These are phyloP conservation scores for Xiphias gladius DNA, from an alignment of 2,113 vertebrate genomes.

Conservation along the genomic window DNA sequence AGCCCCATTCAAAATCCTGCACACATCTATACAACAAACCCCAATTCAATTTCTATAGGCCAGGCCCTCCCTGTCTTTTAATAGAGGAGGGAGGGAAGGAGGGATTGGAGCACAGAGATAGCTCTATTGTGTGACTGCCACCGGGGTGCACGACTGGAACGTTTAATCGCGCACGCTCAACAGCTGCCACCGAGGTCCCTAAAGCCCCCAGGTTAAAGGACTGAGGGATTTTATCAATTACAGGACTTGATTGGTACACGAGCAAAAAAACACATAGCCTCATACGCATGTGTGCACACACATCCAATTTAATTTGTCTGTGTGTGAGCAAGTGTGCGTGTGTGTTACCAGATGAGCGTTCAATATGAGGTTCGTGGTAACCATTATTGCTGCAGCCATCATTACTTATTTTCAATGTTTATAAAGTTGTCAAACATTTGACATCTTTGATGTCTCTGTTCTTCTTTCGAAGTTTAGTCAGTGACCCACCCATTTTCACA, in stretches of 20 bases:
- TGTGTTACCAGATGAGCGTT: conserved; percentile 19
- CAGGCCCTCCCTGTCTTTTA: conserved; percentile 64
- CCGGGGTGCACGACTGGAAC: conserved; percentile 71
- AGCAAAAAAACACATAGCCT: conserved; percentile 48
- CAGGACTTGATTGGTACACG: conserved; percentile 77
- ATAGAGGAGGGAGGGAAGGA: conserved; percentile 49
- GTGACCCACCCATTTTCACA: conserved; percentile 52
- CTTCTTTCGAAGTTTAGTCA: conserved; percentile 47
- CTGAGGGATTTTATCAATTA: conserved; percentile 76
- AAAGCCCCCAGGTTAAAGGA: conserved; percentile 76
- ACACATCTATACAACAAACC: conserved; percentile 66
- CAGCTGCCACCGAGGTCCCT: conserved; percentile 78
- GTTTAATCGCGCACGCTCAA: conserved; percentile 79
- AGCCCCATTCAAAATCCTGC: conserved; percentile 60
- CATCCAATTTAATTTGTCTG: conserved; percentile 44
- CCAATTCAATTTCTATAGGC: conserved; percentile 80
- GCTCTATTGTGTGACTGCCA: conserved; percentile 82
- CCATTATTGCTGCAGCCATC: conserved; percentile 72
- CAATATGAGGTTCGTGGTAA: conserved; percentile 65
- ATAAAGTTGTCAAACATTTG: conserved; percentile 79
- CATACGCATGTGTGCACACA: conserved; percentile 47
- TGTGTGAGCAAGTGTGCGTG: conserved; percentile 5
- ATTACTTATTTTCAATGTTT: conserved; percentile 73
- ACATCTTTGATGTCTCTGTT: conserved; percentile 69
- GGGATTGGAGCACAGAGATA: conserved; percentile 62